These are phyloP conservation scores for Malacosoma neustria DNA, from an alignment of 2,888 invertebrate genomes.

Conservation along the genomic window DNA sequence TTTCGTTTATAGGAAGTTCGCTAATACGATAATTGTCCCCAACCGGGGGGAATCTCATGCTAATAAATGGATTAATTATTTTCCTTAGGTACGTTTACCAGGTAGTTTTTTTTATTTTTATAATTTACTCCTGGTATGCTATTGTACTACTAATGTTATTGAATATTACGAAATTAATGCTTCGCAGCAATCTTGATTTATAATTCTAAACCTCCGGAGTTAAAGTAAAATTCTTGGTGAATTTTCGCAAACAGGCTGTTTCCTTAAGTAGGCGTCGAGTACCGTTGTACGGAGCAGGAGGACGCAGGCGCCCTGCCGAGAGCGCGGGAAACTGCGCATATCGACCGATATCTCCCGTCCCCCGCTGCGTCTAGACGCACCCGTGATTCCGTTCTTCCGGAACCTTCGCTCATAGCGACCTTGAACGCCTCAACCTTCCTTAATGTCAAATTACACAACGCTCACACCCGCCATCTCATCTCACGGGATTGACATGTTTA, in stretches of 20 bases:
- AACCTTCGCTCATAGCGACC: slow-evolving; percentile 67
- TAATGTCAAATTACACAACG: slow-evolving; percentile 61
- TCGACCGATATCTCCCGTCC: slow-evolving; percentile 58
- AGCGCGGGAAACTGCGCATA: slow-evolving; percentile 73
- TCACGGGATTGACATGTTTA: slow-evolving; percentile 37
- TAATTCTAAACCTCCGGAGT: too few relatives aligned
- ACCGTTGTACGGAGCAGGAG: slow-evolving; percentile 36
- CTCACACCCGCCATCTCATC: slow-evolving; percentile 28
- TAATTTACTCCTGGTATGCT: too few relatives aligned
- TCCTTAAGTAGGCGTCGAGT: slow-evolving; percentile 40
- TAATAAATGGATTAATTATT: too few relatives aligned
- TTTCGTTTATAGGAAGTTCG: slow-evolving; percentile 25
- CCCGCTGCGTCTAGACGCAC: slow-evolving; percentile 69
- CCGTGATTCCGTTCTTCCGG: slow-evolving; percentile 64
- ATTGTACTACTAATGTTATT: too few relatives aligned
- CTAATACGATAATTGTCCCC: slow-evolving; percentile 15
- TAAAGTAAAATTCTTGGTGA: not conserved
- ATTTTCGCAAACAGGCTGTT: slow-evolving; percentile 6
- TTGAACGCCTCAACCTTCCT: slow-evolving; percentile 71
- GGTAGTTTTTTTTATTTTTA: too few relatives aligned
- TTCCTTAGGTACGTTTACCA: too few relatives aligned
- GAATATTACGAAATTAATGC: too few relatives aligned
- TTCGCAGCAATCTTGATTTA: too few relatives aligned
- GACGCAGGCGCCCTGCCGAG: slow-evolving; percentile 58
- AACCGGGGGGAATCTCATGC: slow-evolving; percentile 18